Base-by-base conservation (phyloP, 1,140 invertebrate genomes). In the Lordiphosa collinella region DNA sequence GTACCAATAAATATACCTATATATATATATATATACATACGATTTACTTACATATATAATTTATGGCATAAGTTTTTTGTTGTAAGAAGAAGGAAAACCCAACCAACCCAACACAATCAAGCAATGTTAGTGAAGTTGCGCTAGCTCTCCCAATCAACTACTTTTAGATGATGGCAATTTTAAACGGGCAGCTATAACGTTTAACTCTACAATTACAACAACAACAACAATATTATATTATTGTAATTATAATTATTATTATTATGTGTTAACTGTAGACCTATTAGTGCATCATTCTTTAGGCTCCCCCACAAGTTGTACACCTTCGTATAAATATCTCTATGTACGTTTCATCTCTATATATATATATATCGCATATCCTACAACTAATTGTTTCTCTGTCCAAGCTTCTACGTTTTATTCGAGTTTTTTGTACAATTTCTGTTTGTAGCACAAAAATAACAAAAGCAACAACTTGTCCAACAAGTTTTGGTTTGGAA, bases 41-140 rank as follows among this genome's bases (percentile, higher is more conserved):
- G 76, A 75, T 84, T 84, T 82, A 76, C 84, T 82, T 76, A 82
- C 74, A 79, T 80, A 79, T 70, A 80, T 82, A 80, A 66, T 75
- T 70, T 75, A 75, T 80, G 40, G 38, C 11, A 67, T 84, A 84
- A 84, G 78, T 84, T 78, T 73, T 76, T 67, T 80, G 56, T 70
- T 76, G 38, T 66, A 84, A 31, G 43, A 36, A 44, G 22, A 35
- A 32, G 34, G 43, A 13, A 65, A 68, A 50, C 64, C 64, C 25
- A 29, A 29, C 6, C 25, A 71, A 62, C 37, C 62, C 59, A 68
- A 82, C 79, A 82, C 72, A 84, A 82, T 78, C 78, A 82, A 82
- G 71, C 78, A 82, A 82, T 82, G 78, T 82, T 82, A 84, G 72
- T 82, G 63, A 78, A 63, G 65, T 54, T 68, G 63, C 57, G 51